These are phyloP conservation scores for Rosalia funebris DNA, from an alignment of 2,888 invertebrate genomes.

Conservation along the genomic window DNA sequence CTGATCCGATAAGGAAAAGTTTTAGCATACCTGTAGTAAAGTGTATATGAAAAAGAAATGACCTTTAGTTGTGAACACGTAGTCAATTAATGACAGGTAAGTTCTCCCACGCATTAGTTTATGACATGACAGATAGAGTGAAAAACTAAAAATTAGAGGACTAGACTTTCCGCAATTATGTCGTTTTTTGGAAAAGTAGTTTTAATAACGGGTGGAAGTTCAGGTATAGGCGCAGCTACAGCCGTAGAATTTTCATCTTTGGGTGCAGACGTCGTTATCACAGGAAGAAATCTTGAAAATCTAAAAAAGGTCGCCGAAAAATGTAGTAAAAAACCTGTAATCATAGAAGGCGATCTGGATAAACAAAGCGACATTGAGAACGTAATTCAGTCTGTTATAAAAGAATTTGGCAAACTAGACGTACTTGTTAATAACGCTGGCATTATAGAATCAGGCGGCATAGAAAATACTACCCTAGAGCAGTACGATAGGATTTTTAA, in stretches of 20 bases:
- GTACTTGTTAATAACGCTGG: conserved; percentile 90
- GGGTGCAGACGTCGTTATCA: conserved; percentile 8
- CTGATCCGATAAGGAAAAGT: too few species aligned
- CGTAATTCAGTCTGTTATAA: conserved; percentile 68
- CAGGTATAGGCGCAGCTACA: conserved; percentile 9
- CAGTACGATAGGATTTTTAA: conserved; percentile 91
- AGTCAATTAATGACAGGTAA: too few species aligned
- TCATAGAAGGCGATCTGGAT: conserved; percentile 3
- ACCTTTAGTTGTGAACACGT: too few species aligned
- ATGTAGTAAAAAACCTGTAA: conserved; percentile 1
- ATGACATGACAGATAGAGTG: too few species aligned
- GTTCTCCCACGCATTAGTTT: too few species aligned
- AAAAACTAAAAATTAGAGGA: too few species aligned
- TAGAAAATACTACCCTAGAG: conserved; percentile 84
- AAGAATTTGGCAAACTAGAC: conserved; percentile 79
- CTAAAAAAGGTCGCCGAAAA: conserved; percentile 13
- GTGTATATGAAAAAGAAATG: too few species aligned
- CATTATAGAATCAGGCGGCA: conserved; percentile 61
- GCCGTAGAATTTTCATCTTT: conserved; percentile 7
- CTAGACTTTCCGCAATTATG: too few species aligned
- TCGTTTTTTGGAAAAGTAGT: conserved; percentile 15
- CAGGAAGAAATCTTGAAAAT: conserved; percentile 5
- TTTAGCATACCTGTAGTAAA: too few species aligned
- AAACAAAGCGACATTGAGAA: conserved; percentile 20
- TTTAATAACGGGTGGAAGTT: conserved; percentile 14